Percentiles rank a stretch among this genome's conserved stretches.
phyloP scores from a whole-genome alignment of 2,113 vertebrate species.

The Seriola dumerili region DNA sequence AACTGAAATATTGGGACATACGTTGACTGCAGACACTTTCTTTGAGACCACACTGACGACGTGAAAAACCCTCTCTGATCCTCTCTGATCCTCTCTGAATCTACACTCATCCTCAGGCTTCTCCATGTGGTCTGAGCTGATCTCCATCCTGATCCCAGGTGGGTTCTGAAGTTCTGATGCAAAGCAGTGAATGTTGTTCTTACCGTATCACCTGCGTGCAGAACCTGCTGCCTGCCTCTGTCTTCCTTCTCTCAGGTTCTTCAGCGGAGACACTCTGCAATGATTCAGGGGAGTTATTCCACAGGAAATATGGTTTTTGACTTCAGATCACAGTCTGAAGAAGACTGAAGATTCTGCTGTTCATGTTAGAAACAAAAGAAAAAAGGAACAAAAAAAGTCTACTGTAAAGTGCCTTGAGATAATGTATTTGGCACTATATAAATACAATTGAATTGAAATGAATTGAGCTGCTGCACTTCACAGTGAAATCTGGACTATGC shows the following conservation, averaged over 20 bases:
- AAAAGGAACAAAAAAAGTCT: neutral
- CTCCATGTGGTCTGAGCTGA: neutral
- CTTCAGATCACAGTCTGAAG: constrained; percentile 2
- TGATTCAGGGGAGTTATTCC: constrained; percentile 56
- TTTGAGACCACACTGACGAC: neutral
- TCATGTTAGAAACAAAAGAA: neutral
- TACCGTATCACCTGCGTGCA: constrained; percentile 44
- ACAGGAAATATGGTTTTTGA: constrained; percentile 68
- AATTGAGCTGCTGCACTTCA: neutral
- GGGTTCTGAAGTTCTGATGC: neutral
- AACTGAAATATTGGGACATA: neutral
- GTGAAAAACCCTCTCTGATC: neutral
- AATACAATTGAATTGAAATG: too few relatives aligned
- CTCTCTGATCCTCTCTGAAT: neutral
- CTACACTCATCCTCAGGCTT: neutral
- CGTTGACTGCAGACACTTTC: neutral
- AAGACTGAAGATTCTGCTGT: neutral
- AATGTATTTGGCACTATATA: too few relatives aligned
- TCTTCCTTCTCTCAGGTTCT: constrained; percentile 60
- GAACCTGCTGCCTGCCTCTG: constrained; percentile 28
- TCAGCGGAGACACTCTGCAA: constrained; percentile 46
- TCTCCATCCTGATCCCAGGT: neutral
- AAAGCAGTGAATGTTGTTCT: constrained; percentile 34
- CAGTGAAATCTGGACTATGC: neutral
- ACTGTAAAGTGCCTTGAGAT: too few relatives aligned